Percentiles rank a stretch among this genome's conserved stretches.
Conservation (phyloP, 2,888 invertebrate genomes). For the Apoda limacodes region DNA sequence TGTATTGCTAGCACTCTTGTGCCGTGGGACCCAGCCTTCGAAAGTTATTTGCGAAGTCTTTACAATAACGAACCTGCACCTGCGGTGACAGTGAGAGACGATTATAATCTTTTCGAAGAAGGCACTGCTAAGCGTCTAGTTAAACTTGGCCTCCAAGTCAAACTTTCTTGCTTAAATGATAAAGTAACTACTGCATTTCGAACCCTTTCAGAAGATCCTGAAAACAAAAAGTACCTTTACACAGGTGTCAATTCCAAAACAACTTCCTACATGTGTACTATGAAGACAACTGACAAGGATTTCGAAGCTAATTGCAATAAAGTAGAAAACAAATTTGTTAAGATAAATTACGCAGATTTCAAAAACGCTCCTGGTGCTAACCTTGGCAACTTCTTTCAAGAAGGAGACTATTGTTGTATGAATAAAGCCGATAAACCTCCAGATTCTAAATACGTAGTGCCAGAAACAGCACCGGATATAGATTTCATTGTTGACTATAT, state of each 20-base stretch:
- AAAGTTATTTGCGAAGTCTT: conserved; percentile 37
- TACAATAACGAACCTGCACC: conserved; percentile 28
- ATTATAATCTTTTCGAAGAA: conserved; percentile 58
- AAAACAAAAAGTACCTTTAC: conserved; percentile 45
- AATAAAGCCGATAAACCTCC: conserved; percentile 50
- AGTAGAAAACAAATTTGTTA: conserved; percentile 33
- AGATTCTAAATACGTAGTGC: conserved; percentile 42
- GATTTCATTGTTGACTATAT: conserved; percentile 54
- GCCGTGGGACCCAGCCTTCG: conserved; percentile 48
- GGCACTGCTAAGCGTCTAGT: conserved; percentile 51
- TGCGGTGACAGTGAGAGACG: conserved; percentile 42
- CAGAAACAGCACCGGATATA: conserved; percentile 50
- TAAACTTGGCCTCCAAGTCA: conserved; percentile 48
- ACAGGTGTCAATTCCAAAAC: conserved; percentile 56
- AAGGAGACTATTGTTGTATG: conserved; percentile 53
- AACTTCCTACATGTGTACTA: conserved; percentile 53
- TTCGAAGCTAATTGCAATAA: conserved; percentile 46
- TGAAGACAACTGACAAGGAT: conserved; percentile 51
- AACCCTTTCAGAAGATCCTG: conserved; percentile 52
- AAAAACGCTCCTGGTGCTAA: conserved; percentile 54
- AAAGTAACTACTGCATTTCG: conserved; percentile 50
- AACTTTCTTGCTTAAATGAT: conserved; percentile 42
- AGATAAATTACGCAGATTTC: conserved; percentile 43
- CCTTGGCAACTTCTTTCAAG: conserved; percentile 44
- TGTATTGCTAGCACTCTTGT: conserved; percentile 43